A percentile compares a stretch with the other conserved stretches of the same genome.
These are phyloP conservation scores for Lysandra coridon DNA, from an alignment of 2,888 invertebrate genomes.

Conservation along the genomic window DNA sequence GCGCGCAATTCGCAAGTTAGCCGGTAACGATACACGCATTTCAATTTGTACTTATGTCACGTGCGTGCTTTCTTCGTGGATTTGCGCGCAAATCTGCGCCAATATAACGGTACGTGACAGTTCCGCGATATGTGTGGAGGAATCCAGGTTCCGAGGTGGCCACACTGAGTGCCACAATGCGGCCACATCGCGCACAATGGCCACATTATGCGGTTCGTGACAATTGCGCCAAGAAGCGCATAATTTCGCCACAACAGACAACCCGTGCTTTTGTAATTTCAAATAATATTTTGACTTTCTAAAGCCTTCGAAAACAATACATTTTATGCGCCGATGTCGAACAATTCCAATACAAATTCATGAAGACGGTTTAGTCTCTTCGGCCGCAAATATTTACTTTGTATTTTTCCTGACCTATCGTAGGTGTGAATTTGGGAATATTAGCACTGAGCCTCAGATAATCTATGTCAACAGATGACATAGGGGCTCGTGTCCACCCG, in stretches of 20 bases:
- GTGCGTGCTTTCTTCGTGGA: conserved; percentile 75
- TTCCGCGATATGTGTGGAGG: conserved; percentile 63
- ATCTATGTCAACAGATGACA: not conserved
- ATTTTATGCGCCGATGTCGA: not conserved
- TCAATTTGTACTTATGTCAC: conserved; percentile 66
- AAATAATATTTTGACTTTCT: conserved; percentile 27
- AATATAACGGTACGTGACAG: conserved; percentile 71
- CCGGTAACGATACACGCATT: conserved; percentile 52
- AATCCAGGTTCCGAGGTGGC: conserved; percentile 42
- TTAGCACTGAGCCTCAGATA: not conserved
- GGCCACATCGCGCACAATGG: conserved; percentile 33
- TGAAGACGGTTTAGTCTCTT: not conserved
- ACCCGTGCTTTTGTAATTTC: conserved; percentile 10
- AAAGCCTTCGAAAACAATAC: conserved; percentile 10
- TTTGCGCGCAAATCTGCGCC: conserved; percentile 73
- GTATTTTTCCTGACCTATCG: conserved; percentile 15
- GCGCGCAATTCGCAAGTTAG: conserved; percentile 41
- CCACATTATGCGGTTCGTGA: conserved; percentile 30
- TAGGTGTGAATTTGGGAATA: not conserved
- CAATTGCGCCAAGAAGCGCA: conserved; percentile 24
- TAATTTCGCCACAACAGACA: conserved; percentile 24
- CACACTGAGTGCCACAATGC: conserved; percentile 33
- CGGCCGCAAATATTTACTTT: not conserved
- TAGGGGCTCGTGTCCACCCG: not conserved
- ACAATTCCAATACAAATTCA: conserved; percentile 8